Evolutionary conservation across 2,797 vertebrate species (phyloP), one percentile per base, ranked within the genome.

Genomic region (Enteromius mattozi): DNA sequence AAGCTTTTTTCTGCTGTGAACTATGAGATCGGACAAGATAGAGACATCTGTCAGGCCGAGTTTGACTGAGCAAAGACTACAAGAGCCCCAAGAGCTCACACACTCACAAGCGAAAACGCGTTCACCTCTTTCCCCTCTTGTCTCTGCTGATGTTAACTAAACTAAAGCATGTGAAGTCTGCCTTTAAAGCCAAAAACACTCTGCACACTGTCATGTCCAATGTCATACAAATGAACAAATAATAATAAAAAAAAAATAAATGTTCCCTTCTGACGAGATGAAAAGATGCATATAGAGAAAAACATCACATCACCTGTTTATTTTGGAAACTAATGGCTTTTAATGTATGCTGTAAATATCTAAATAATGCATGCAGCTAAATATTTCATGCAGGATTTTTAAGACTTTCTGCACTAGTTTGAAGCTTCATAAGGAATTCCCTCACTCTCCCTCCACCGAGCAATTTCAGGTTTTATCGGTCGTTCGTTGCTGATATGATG

Each of bases 321-420:
- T 90, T 88, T 94, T 93, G 89, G 86, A 94, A 90, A 90, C 91
- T 92, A 95, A 95, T 94, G 94, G 94, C 89, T 94, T 94, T 95
- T 95, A 96, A 96, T 96, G 93, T 95, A 94, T 93, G 92, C 94
- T 94, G 94, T 95, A 95, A 95, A 95, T 95, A 94, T 94, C 91
- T 96, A 88, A 96, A 95, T 95, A 93, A 95, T 94, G 90, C 86
- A 90, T 47, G 86, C 1, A 42, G 45, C 80, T 95, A 83, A 95
- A 95, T 95, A 94, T 94, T 96, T 95, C 54, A 95, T 95, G 92
- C 86, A 84, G 84, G 89, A 94, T 94, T 94, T 90, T 93, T 89
- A 92, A 88, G 88, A 92, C 90, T 92, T 93, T 90, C 89, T 90
- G 92, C 91, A 93, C 93, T 92, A 92, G 93, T 86, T 88, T 65